Base-by-base conservation (phyloP, 2,888 invertebrate genomes). In the Euspilapteryx auroguttella region DNA sequence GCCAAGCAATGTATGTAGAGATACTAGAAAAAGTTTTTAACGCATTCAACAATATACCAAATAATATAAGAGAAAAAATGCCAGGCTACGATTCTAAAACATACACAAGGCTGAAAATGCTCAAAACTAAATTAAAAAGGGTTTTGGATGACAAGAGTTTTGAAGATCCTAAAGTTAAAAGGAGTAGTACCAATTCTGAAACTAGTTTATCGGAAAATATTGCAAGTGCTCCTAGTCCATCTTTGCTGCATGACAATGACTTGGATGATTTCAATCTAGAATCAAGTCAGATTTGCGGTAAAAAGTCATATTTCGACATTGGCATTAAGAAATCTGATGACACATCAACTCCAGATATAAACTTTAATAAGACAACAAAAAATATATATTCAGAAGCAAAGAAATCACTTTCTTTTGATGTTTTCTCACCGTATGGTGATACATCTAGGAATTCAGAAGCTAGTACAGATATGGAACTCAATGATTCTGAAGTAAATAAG, bases 31-130 rank as follows among this genome's bases (percentile, higher is more conserved):
- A 81, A 55, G 79, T 82, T 41, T 79, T 73, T 34, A 57, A 56
- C 12, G 80, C 83, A 1, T 78, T 86, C 37, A 80, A 82, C 38
- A 79, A 78, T 55, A 81, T 86, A 39, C 86, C 86, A 2, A 56
- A 79, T 9, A 63, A 76, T 35, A 75, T 82, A 22, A 79, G 83
- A 36, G 69, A 78, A 38, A 71, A 78, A 35, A 79, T 85, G 29
- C 81, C 81, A 2, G 80, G 82, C 1, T 85, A 83, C 44, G 76
- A 83, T 38, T 51, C 54, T 12, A 64, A 57, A 23, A 69, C 73
- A 5, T 85, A 79, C 44, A 53, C 68, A 1, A 79, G 78, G 46
- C 53, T 85, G 5, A 82, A 81, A 56, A 58, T 65, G 21, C 49
- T 82, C 24, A 71, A 80, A 32, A 75, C 76, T 37, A 82, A 82